Conservation (phyloP, 2,888 invertebrate species). For the Polietes domitor region DNA sequence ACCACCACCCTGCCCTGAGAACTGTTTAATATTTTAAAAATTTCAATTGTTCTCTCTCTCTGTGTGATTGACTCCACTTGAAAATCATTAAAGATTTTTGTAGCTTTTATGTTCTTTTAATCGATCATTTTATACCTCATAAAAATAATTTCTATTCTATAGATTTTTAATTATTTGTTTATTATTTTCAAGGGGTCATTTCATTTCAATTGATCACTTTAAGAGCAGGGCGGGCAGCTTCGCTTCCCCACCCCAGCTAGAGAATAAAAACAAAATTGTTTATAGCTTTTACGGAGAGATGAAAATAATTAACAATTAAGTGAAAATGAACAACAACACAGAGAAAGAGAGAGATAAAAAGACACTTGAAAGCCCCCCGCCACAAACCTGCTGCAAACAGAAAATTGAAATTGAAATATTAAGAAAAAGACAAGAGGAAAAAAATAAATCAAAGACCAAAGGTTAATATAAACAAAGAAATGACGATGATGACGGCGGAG, state of each 20-base stretch:
- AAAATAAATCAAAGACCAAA: conserved; percentile 21
- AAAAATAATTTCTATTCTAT: conserved; percentile 56
- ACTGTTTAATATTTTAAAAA: no score
- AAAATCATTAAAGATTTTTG: conserved; percentile 10
- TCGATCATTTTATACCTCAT: conserved; percentile 67
- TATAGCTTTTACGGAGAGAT: background rate
- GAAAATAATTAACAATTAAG: conserved; percentile 40
- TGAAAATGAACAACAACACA: background rate
- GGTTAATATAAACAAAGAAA: conserved; percentile 18
- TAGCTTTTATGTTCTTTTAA: conserved; percentile 41
- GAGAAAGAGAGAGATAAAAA: conserved; percentile 1
- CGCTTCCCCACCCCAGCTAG: background rate
- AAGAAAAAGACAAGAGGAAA: background rate
- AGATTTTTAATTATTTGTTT: conserved; percentile 66
- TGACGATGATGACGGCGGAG: no score
- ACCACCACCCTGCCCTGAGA: background rate
- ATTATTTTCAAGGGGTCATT: conserved; percentile 60
- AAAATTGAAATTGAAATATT: background rate
- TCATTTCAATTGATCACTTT: conserved; percentile 53
- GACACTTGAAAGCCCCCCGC: background rate
- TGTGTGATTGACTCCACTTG: conserved; percentile 34
- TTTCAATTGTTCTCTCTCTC: background rate
- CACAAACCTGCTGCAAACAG: background rate
- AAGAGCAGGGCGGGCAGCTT: background rate
- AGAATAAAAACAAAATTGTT: background rate